phyloP scores from a whole-genome alignment of 2,113 vertebrate genomes.

The Probosciger aterrimus region DNA sequence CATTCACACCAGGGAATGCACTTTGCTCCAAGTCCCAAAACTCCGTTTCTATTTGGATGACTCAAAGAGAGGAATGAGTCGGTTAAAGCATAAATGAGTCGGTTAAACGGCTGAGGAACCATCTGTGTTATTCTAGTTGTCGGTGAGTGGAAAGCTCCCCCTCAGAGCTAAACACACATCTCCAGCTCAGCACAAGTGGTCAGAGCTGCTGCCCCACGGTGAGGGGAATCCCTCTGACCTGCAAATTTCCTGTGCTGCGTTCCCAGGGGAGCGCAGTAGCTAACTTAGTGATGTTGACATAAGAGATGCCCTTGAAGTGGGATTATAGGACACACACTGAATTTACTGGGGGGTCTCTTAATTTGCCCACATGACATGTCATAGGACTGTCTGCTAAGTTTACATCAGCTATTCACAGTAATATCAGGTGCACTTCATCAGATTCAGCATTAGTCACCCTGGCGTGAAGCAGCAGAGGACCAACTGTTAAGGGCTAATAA shows the following conservation, averaged over 20 bases:
- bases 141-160: background rate
- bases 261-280: background rate
- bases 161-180: background rate
- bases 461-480: background rate
- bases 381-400: constrained; percentile 47
- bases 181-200: background rate
- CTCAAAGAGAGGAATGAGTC: background rate
- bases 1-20: background rate
- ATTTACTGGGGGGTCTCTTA: background rate
- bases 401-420: constrained; percentile 31
- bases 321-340: background rate
- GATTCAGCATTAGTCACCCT: constrained; percentile 8
- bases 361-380: constrained; percentile 32
- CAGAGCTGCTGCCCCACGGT: background rate
- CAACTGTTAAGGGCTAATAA: background rate
- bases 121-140: background rate
- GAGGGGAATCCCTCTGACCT: background rate
- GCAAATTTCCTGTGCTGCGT: background rate
- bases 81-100: background rate
- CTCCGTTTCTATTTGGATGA: background rate
- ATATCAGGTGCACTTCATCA: constrained; percentile 24
- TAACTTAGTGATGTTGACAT: background rate
- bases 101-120: background rate
- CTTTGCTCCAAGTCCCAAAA: background rate
- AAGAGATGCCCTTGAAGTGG: constrained; percentile 17